phyloP scores from a whole-genome alignment of 2,113 vertebrate species.

The Psephotus haematonotus region DNA sequence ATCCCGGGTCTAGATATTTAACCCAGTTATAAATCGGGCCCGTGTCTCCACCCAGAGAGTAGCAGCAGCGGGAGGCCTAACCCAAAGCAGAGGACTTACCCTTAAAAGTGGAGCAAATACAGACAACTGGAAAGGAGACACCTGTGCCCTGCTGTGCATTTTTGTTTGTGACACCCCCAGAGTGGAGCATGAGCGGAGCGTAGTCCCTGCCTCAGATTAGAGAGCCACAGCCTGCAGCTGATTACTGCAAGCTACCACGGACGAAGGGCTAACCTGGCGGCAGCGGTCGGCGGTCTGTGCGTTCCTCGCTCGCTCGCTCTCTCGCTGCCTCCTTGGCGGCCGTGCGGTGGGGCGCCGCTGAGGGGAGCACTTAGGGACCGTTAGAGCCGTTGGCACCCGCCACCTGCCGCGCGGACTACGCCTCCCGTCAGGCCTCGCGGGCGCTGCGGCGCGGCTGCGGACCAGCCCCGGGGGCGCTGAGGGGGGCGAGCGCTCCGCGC shows the following conservation, averaged over 20 bases:
- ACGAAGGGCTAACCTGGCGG: neutral
- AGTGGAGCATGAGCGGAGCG: neutral
- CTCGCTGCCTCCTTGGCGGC: too few relatives aligned
- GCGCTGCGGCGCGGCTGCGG: neutral
- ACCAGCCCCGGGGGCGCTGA: neutral
- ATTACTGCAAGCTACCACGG: accelerated
- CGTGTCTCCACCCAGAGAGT: neutral
- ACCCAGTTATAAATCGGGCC: accelerated
- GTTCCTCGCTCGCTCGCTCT: neutral
- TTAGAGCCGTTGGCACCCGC: neutral
- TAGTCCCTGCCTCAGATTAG: neutral
- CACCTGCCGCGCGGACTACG: conserved; percentile 26
- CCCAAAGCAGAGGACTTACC: neutral
- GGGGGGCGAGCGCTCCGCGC: neutral
- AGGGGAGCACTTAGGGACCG: neutral
- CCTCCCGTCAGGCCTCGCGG: conserved; percentile 2
- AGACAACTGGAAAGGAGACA: neutral
- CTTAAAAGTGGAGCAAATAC: accelerated
- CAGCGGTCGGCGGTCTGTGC: neutral
- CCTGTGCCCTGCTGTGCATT: accelerated
- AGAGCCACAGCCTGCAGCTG: neutral
- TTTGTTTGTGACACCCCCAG: too few relatives aligned
- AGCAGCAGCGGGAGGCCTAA: neutral
- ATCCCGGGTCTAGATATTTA: accelerated
- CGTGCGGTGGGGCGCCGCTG: neutral